These are phyloP conservation scores for Trichacis sp. DNA, from an alignment of 2,888 invertebrate genomes.

Conservation along the genomic window DNA sequence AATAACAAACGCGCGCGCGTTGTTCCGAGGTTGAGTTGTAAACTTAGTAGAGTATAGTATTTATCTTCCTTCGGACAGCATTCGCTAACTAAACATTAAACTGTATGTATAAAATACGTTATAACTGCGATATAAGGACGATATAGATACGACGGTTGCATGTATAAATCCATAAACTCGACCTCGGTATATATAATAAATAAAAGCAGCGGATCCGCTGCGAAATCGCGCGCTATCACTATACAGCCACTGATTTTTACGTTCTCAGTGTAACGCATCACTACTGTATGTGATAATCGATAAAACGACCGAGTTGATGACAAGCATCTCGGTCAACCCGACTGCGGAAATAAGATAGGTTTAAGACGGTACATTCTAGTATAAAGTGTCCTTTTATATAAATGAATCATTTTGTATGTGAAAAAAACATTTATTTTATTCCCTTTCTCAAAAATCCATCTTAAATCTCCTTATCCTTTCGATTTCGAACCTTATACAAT, in stretches of 20 bases:
- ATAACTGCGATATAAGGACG: slow-evolving; percentile 28
- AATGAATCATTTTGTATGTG: slow-evolving; percentile 66
- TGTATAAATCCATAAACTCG: slow-evolving; percentile 31
- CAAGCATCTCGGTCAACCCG: slow-evolving; percentile 51
- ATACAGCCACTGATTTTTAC: slow-evolving; percentile 23
- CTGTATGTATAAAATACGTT: slow-evolving; percentile 37
- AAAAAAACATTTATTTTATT: too few relatives aligned
- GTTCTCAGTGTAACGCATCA: slow-evolving; percentile 29
- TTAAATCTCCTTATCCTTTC: too few relatives aligned
- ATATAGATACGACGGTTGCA: slow-evolving; percentile 37
- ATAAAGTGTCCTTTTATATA: slow-evolving; percentile 67
- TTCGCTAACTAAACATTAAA: slow-evolving; percentile 38
- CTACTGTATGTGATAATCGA: slow-evolving; percentile 62
- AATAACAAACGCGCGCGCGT: slow-evolving; percentile 16
- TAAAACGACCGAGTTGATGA: slow-evolving; percentile 53
- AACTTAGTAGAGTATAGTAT: slow-evolving; percentile 37
- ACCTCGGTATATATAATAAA: slow-evolving; percentile 40
- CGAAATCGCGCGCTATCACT: slow-evolving; percentile 21
- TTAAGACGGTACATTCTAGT: slow-evolving; percentile 63
- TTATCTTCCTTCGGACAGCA: slow-evolving; percentile 40
- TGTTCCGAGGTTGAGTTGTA: slow-evolving; percentile 42
- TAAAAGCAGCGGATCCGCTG: slow-evolving; percentile 27
- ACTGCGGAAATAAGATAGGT: slow-evolving; percentile 56
- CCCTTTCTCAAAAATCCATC: too few relatives aligned
- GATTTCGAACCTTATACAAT: too few relatives aligned